These are phyloP conservation scores for Oreortyx pictus DNA, from an alignment of 2,797 vertebrate species.

Conservation along the genomic window DNA sequence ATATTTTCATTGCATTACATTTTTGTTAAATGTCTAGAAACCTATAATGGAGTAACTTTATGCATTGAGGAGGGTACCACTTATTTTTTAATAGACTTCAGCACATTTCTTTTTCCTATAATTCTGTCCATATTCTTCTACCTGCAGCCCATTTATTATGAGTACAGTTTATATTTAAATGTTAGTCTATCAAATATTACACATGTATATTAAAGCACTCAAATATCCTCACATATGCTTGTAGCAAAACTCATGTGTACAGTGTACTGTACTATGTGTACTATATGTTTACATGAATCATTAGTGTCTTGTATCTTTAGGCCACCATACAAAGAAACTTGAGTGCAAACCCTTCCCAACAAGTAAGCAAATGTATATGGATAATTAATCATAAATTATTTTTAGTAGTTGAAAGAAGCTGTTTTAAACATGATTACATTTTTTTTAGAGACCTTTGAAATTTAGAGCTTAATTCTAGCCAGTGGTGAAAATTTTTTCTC, in stretches of 20 bases:
- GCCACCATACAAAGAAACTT: not conserved
- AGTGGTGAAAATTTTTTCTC: not conserved
- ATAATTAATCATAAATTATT: not conserved
- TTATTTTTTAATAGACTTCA: not conserved
- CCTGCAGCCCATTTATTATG: not conserved
- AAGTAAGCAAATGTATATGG: not conserved
- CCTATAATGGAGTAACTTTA: not conserved
- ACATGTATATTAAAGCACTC: fast-evolving
- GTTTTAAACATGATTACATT: not conserved
- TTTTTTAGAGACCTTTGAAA: not conserved
- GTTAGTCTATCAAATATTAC: not conserved
- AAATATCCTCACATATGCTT: not conserved
- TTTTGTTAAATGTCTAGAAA: not conserved
- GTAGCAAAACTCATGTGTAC: not conserved
- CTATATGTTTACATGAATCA: not conserved
- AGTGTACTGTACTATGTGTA: not conserved
- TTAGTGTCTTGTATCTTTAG: not conserved
- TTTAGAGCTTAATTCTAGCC: not conserved
- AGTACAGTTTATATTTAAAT: not conserved
- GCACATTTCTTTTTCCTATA: not conserved
- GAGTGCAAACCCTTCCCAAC: not conserved
- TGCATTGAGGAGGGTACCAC: not conserved
- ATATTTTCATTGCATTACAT: not conserved
- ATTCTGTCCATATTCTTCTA: not conserved
- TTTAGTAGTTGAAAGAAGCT: not conserved